phyloP scores from a whole-genome alignment of 1,140 invertebrate species.

The Drosophila pseudoananassae region DNA sequence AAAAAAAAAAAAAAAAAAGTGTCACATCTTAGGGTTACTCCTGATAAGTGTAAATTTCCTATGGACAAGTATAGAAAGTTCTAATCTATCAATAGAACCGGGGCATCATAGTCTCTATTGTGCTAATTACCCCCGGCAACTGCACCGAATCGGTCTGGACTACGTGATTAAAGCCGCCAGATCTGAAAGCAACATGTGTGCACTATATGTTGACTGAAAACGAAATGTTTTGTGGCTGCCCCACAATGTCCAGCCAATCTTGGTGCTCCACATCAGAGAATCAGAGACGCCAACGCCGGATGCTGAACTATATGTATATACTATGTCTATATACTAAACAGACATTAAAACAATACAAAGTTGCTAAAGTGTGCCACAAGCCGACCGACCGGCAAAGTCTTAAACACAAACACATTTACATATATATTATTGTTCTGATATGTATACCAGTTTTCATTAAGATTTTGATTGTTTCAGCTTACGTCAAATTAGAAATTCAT shows the following conservation, averaged over 20 bases:
- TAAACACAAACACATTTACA: background rate
- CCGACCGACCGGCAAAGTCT: conserved; percentile 21
- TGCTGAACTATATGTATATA: conserved; percentile 40
- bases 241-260: conserved; percentile 65
- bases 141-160: conserved; percentile 29
- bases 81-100: conserved; percentile 57
- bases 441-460: conserved; percentile 23
- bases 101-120: conserved; percentile 18
- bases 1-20: conserved; percentile 37
- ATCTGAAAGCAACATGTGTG: conserved; percentile 52
- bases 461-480: background rate
- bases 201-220: conserved; percentile 33
- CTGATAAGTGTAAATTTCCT: conserved; percentile 53
- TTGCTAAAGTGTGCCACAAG: conserved; percentile 65
- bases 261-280: conserved; percentile 62
- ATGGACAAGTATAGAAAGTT: conserved; percentile 51
- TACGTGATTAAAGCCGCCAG: conserved; percentile 60
- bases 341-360: conserved; percentile 46
- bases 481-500: conserved; percentile 52
- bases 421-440: conserved; percentile 1
- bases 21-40: conserved; percentile 23
- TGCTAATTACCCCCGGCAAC: conserved; percentile 58
- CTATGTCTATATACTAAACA: conserved; percentile 19
- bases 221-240: conserved; percentile 9
- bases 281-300: conserved; percentile 61